Base-by-base conservation (phyloP, 2,113 vertebrate species). In the Amphilophus citrinellus region DNA sequence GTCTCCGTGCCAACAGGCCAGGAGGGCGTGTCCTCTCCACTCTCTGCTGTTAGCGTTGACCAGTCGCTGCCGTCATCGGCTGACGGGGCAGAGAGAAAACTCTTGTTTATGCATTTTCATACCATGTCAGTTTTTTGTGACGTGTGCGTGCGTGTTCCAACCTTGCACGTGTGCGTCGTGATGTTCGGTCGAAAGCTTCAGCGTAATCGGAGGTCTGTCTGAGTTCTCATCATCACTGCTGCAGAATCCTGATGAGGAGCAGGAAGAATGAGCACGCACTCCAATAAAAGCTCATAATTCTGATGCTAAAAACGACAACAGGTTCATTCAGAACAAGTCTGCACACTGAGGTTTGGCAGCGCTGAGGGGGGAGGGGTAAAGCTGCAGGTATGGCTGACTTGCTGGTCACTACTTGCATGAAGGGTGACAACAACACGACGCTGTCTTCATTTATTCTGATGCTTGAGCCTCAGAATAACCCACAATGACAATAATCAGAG, bases 41-140 rank as follows among this genome's bases (percentile, higher is more conserved):
- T 99, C 97, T 97, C 95, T 11, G 98, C 96, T 20, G 97, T 99
- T 13, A 98, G 97, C 1, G 97, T 94, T 10, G 98, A 99, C 68
- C 97, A 99, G 57, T 98, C 97, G 30, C 97, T 97, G 89, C 98
- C 98, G 11, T 99, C 98, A 58, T 98, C 98, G 94, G 90, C 60
- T 88, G 84, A 10, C 62, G 65, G 57, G 15, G 18, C 32, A 56
- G 75, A 7, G 14, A 11, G 10, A 42, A 20, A 32, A 14, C 9
- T 5, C 61, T 0, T 0, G 10, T 0, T 35, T 37, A 10, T 30
- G 9, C 9, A 10, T 71, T n/a, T 59, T 30, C 6, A 10, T 13
- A 39, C 37, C 5, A 6, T 1, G 22, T 39, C 5, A 30, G 42
- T 0, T 1, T 60, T 27, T 10, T 76, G 47, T 76, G 18, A 58